Percentiles rank a stretch among this genome's conserved stretches.
Conservation (phyloP, 1,140 invertebrate genomes). For the Tetramorium parvispinum region DNA sequence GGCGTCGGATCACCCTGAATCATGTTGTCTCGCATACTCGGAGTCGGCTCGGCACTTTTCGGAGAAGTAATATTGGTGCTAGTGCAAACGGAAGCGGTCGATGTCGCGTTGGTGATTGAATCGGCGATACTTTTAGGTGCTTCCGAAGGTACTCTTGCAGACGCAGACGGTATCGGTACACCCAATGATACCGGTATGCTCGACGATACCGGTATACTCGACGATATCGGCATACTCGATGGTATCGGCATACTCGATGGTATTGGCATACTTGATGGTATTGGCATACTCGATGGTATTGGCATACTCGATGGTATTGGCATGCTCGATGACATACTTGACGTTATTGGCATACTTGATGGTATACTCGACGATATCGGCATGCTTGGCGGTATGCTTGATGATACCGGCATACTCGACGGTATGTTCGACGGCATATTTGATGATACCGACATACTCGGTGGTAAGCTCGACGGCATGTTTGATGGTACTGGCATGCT, state of each 20-base stretch:
- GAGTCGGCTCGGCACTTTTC: constrained; percentile 59
- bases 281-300: constrained; percentile 53
- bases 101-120: constrained; percentile 26
- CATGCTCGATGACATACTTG: constrained; percentile 54
- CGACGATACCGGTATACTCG: constrained; percentile 45
- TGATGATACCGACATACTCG: constrained; percentile 56
- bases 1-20: constrained; percentile 72
- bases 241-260: constrained; percentile 52
- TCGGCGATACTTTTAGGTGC: constrained; percentile 59
- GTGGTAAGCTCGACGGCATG: constrained; percentile 10
- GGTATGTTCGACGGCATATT: constrained; percentile 51
- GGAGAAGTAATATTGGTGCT: constrained; percentile 68
- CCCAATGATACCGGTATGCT: constrained; percentile 55
- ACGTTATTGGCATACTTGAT: constrained; percentile 46
- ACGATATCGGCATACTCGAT: constrained; percentile 56
- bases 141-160: constrained; percentile 57
- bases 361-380: constrained; percentile 55
- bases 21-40: constrained; percentile 67
- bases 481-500: constrained; percentile 56
- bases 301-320: constrained; percentile 58
- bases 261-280: constrained; percentile 53
- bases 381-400: constrained; percentile 57
- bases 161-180: constrained; percentile 65
- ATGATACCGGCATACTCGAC: constrained; percentile 43
- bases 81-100: constrained; percentile 61